Base-by-base conservation (phyloP, 2,888 invertebrate genomes). In the Tiliacea citrago region DNA sequence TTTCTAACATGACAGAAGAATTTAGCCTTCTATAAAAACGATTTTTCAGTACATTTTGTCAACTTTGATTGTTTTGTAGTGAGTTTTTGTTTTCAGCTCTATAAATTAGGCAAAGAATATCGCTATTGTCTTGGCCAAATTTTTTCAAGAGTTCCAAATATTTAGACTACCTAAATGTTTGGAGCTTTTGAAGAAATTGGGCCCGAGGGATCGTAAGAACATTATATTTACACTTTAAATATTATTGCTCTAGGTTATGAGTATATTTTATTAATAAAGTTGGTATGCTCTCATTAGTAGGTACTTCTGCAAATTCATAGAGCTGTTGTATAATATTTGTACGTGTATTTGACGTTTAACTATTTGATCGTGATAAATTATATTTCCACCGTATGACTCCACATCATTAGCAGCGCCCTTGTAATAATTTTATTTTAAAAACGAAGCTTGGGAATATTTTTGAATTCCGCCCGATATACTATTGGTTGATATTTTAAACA, bases 151-250 rank as follows among this genome's bases (percentile, higher is more conserved):
- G 29, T 3, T 29, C 29, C 29, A 3, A 29, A 29, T 3, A 29
- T 29, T 29, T 29, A 29, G 3, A 39, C 39, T 39, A 39, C 29
- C 9, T 49, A 13, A 79, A 60, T 68, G 42, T 68, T 45, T 55
- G 4, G 5, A 61, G 57, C 57, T 57, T 29, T 47, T 13, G 4
- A 24, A 42, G 45, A 57, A 61, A 70, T 47, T 57, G 45, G 13
- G 13, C 60, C 60, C 13, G 0, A 9, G 61, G 53, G 60, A 53
- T 8, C 13, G 1, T 24, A 29, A 21, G 12, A 68, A 2, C 6
- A 35, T 62, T 83, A 81, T 69, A 84, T 81, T 74, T 51, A 53
- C 79, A 53, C 24, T 62, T 53, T 21, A 58, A 78, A 69, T 53
- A 78, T 58, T 58, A 82, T 62, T 68, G 58, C 70, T 53, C 42